Base-by-base conservation (phyloP, 2,797 vertebrate species). In the Cottoperca gobio region DNA sequence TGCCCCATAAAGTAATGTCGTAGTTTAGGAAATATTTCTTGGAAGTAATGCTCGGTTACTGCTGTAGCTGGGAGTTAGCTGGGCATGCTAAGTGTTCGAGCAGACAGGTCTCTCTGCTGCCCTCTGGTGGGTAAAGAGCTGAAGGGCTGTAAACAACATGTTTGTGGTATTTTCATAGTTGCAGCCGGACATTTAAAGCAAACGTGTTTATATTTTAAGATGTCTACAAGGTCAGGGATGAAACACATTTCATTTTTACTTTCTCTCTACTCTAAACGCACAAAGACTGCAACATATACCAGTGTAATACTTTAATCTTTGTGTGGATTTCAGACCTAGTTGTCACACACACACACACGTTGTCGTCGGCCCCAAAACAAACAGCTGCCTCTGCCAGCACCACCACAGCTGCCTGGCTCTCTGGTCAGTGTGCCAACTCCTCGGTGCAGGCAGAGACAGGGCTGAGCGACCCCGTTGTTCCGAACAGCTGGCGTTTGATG, bases 391-490 rank as follows among this genome's bases (percentile, higher is more conserved):
- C n/a, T 49, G 5, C n/a, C 11, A 0, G 49, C 59, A 1, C 31
- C 64, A n/a, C 63, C 73, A 46, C 81, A 75, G 82, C 83, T 86
- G 88, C 73, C 66, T 19, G 63, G 42, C 33, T 19, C 78, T 57
- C 9, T 2, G 33, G 60, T 67, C 86, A 73, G 28, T 1, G 64
- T 67, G 70, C 79, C 84, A 87, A n/a, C 70, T 60, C 46, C 42
- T 60, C 40, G 66, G 77, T 0, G 42, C 85, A 64, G 82, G 73
- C 79, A 33, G 88, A 76, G 84, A 87, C 49, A 24, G 84, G 74
- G 55, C 70, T 3, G 68, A 81, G 66, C n/a, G 28, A 24, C 78
- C 79, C 74, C 8, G 64, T 92, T 89, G 86, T 90, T 83, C 73
- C 5, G 19, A 54, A 64, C 82, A 86, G 72, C 84, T 75, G 84